Evolutionary conservation across 1,140 invertebrate genomes (phyloP).

Genomic region (Drosophila tsacasi): DNA sequence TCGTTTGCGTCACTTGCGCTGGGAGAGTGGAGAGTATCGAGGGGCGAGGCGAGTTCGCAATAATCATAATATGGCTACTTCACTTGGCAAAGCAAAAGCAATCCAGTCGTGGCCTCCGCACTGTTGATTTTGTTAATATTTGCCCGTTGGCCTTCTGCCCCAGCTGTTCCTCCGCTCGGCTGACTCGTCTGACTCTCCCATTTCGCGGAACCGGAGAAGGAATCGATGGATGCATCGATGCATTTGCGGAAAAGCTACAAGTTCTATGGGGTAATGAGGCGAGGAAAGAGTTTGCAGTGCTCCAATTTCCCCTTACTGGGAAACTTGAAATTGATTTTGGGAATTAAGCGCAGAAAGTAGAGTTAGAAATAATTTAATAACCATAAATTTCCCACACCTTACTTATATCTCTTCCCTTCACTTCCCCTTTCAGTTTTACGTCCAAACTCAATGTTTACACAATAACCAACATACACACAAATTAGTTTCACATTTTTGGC

Average conservation of each 20-base stretch:
- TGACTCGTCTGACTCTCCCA: slow-evolving; percentile 2
- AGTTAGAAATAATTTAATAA: neutral
- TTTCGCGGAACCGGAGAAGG: slow-evolving; percentile 19
- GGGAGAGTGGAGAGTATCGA: slow-evolving; percentile 3
- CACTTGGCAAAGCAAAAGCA: slow-evolving; percentile 63
- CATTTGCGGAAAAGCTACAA: slow-evolving; percentile 8
- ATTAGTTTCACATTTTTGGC: slow-evolving; percentile 9
- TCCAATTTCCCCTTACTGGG: slow-evolving; percentile 11
- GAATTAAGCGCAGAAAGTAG: neutral
- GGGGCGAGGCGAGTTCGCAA: slow-evolving; percentile 32
- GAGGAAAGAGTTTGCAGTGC: slow-evolving; percentile 3
- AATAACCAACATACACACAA: neutral
- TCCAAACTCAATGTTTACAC: slow-evolving; percentile 10
- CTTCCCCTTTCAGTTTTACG: slow-evolving; percentile 7
- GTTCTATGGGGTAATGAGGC: slow-evolving; percentile 26
- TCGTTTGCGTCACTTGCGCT: slow-evolving; percentile 58
- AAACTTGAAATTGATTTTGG: slow-evolving; percentile 21
- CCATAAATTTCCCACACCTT: neutral
- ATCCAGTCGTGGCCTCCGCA: slow-evolving; percentile 48
- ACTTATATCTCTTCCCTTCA: neutral
- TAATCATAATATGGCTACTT: slow-evolving; percentile 64
- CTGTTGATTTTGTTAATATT: slow-evolving; percentile 72
- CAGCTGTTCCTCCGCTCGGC: slow-evolving; percentile 1
- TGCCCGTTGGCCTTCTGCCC: slow-evolving; percentile 14
- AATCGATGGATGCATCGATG: slow-evolving; percentile 20